Conservation (phyloP, 2,113 vertebrate genomes). For the Macroglossus sobrinus region DNA sequence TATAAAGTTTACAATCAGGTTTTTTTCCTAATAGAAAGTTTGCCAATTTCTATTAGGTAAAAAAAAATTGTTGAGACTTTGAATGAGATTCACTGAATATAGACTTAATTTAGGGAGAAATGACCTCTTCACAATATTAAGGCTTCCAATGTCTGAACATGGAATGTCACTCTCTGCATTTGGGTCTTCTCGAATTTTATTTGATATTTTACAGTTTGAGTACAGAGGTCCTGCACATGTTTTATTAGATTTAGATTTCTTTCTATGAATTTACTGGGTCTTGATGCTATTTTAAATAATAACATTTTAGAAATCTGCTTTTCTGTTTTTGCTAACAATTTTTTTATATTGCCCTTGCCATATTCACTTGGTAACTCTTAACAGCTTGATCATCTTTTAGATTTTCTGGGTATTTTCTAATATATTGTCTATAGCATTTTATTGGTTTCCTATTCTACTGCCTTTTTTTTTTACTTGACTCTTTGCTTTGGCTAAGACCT, state of each 20-base stretch:
- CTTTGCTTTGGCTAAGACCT: background rate
- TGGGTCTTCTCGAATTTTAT: background rate
- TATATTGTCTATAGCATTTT: background rate
- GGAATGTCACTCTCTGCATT: background rate
- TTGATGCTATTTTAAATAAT: background rate
- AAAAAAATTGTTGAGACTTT: background rate
- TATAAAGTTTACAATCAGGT: background rate
- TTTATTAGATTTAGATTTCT: background rate
- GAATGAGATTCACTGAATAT: background rate
- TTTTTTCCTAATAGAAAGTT: background rate
- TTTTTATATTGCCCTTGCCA: background rate
- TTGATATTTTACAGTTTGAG: background rate
- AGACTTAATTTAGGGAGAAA: background rate
- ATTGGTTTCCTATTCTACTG: background rate
- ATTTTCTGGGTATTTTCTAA: conserved; percentile 15
- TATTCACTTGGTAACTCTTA: background rate
- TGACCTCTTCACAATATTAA: background rate
- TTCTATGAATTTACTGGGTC: background rate
- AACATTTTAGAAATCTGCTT: background rate
- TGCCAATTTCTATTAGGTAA: background rate
- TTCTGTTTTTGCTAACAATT: background rate
- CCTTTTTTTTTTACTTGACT: background rate
- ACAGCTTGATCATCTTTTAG: background rate
- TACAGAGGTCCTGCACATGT: background rate
- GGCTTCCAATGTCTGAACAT: background rate